Base-by-base conservation (phyloP, 1,140 invertebrate genomes). In the Pseudomyrmex sp. region DNA sequence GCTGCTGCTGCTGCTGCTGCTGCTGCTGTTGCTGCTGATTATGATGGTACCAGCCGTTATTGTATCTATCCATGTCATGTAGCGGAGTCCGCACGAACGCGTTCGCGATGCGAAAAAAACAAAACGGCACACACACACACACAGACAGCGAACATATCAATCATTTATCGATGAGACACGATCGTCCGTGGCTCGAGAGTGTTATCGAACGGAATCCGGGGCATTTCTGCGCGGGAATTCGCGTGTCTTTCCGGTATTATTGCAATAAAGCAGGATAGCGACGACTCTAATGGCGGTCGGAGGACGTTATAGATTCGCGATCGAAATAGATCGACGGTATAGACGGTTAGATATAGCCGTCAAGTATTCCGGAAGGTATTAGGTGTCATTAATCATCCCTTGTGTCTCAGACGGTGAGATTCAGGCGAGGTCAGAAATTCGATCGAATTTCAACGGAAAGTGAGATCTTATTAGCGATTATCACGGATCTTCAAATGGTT, bases 61-160 rank as follows among this genome's bases (percentile, higher is more conserved):
- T 93, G 89, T 93, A 94, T 83, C 92, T 93, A 88, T 93, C 94
- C 94, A 94, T 94, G 90, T 92, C 92, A 93, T 88, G 48, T 68
- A 88, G 63, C 76, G 75, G 73, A 75, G 69, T 90, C 54, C 73
- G 76, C 84, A 76, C 68, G 70, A 83, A 89, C 84, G 86, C 69
- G 85, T 84, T 62, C 75, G 52, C 79, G 35, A 61, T 52, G 15
- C 58, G 68, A n/a, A 77, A 88, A 88, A 87, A 88, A 88, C 68
- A 79, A 54, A 83, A 74, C 75, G 69, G 54, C 52, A 52, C 85
- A 73, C 82, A 35, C 35, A 35, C 35, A 35, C 35, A 82, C 85
- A 68, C 87, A 84, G 82, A 90, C 26, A 73, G 74, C 68, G 79
- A 90, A 88, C 90, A 91, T 89, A 92, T 88, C 90, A 91, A 90